These are phyloP conservation scores for Heterohyrax brucei DNA, from an alignment of 2,797 vertebrate species.

Conservation along the genomic window DNA sequence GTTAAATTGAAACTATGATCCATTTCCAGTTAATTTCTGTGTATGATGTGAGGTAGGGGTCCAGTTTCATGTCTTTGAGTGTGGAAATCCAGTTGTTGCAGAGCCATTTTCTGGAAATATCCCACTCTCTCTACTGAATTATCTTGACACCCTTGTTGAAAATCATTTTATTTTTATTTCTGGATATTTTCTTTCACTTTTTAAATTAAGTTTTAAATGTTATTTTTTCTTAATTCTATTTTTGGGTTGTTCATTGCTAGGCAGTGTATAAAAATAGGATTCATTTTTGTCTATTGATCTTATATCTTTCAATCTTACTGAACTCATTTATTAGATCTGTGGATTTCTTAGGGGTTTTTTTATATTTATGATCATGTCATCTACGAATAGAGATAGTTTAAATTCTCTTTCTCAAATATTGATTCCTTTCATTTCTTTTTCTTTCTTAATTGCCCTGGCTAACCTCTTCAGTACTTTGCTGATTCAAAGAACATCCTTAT, in stretches of 20 bases:
- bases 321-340: not conserved
- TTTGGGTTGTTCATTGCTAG: too few species aligned
- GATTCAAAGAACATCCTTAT: fast-evolving
- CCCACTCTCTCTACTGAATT: slow-evolving; percentile 13
- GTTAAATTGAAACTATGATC: too few species aligned
- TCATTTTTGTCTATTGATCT: too few species aligned
- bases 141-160: not conserved
- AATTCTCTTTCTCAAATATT: too few species aligned
- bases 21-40: not conserved
- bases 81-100: not conserved
- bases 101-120: not conserved
- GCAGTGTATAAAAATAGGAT: too few species aligned
- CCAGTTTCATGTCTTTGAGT: not conserved
- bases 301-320: not conserved
- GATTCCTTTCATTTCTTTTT: too few species aligned
- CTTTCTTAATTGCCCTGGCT: too few species aligned
- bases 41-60: not conserved
- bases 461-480: too few species aligned
- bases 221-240: too few species aligned
- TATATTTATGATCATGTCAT: not conserved
- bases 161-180: not conserved
- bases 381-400: too few species aligned
- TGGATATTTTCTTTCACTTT: not conserved
- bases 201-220: not conserved
- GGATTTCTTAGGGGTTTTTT: not conserved